Evolutionary conservation across 2,797 vertebrate genomes (phyloP).

Genomic region (Semotilus atromaculatus): DNA sequence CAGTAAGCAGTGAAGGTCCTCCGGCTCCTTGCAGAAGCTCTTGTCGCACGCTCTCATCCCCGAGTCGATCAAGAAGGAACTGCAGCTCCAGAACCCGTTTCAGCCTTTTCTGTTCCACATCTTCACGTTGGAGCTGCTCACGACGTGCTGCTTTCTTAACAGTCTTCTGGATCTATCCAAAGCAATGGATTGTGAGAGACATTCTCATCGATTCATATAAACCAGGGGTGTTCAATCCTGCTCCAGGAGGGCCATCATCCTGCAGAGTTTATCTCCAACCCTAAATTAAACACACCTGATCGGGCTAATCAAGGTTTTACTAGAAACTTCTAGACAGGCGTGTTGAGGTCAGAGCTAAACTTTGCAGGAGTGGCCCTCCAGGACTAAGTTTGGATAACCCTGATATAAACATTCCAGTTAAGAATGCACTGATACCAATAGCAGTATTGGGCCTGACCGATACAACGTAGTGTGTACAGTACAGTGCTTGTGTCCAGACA

Average conservation of each 20-base stretch:
- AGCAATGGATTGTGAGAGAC: background rate
- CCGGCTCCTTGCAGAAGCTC: conserved; percentile 90
- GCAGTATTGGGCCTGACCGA: too few species aligned
- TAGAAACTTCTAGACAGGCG: background rate
- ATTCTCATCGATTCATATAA: background rate
- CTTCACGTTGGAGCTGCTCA: conserved; percentile 93
- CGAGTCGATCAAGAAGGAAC: conserved; percentile 91
- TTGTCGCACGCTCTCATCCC: conserved; percentile 88
- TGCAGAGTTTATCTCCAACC: background rate
- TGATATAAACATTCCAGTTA: background rate
- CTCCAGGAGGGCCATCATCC: background rate
- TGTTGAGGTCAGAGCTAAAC: background rate
- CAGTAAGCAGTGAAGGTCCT: conserved; percentile 84
- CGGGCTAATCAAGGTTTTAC: background rate
- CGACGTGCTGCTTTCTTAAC: conserved; percentile 94
- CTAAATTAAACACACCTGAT: background rate
- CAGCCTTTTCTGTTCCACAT: conserved; percentile 92
- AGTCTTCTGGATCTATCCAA: conserved; percentile 90
- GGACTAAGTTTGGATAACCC: background rate
- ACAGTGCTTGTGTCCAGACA: too few species aligned
- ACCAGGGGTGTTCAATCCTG: background rate
- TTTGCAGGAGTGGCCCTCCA: background rate
- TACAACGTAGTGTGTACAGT: too few species aligned
- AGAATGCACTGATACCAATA: too few species aligned
- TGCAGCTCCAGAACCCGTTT: conserved; percentile 92